Evolutionary conservation across 2,113 vertebrate species (phyloP).

Genomic region (Dermatemys mawii): DNA sequence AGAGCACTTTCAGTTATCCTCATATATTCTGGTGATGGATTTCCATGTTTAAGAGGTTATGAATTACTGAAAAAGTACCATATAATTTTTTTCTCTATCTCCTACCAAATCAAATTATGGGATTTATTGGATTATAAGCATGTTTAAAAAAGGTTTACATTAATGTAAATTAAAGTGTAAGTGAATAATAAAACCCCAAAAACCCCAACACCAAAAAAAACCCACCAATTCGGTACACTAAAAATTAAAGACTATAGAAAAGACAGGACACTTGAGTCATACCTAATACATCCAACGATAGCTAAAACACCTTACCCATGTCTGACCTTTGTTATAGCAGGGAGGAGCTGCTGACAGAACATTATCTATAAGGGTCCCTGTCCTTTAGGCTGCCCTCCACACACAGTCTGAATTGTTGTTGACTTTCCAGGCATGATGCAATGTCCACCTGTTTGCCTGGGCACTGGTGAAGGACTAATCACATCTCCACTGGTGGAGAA

Average conservation of each 20-base stretch:
- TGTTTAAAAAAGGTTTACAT: background rate
- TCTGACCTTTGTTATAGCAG: background rate
- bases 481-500: background rate
- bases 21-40: background rate
- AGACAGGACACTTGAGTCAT: background rate
- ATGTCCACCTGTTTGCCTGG: background rate
- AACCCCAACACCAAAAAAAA: background rate
- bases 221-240: background rate
- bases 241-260: background rate
- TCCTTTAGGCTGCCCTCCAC: background rate
- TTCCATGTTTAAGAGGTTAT: background rate
- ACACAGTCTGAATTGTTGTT: background rate
- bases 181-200: background rate
- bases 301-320: background rate
- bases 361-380: background rate
- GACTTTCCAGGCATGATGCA: background rate
- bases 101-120: background rate
- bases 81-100: background rate
- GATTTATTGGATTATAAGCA: background rate
- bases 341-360: background rate
- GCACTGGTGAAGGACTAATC: background rate
- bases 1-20: background rate
- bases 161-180: background rate
- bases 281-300: background rate
- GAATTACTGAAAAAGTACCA: too few species aligned